phyloP scores from a whole-genome alignment of 2,888 invertebrate species.

The Entomobrya proxima region DNA sequence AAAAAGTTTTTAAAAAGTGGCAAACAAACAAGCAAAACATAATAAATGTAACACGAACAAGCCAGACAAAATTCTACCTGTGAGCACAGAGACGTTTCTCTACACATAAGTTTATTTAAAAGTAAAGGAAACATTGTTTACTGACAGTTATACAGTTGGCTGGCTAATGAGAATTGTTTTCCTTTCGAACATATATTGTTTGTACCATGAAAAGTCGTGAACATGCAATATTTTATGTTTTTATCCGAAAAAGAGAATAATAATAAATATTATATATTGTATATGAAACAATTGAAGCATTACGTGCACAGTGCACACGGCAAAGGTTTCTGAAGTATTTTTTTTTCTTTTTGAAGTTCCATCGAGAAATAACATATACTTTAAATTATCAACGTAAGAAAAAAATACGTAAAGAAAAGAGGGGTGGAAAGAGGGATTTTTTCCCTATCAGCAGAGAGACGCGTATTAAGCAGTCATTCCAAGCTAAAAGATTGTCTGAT shows the following conservation, averaged over 20 bases:
- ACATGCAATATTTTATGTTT: constrained; percentile 49
- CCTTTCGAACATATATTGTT: constrained; percentile 34
- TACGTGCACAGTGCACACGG: neutral
- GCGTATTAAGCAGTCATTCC: constrained; percentile 34
- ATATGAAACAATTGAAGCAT: too few species aligned
- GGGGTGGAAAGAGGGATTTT: constrained; percentile 38
- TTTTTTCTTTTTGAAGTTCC: neutral
- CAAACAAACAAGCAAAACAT: constrained; percentile 44
- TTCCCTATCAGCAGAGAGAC: constrained; percentile 3
- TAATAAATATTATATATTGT: constrained; percentile 31
- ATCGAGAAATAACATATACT: neutral
- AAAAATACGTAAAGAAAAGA: constrained; percentile 6
- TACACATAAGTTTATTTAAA: neutral
- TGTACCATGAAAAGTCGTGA: constrained; percentile 28
- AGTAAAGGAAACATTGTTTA: constrained; percentile 37
- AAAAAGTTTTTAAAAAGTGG: constrained; percentile 38
- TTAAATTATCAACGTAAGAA: neutral
- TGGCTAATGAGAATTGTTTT: constrained; percentile 47
- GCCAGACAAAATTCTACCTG: constrained; percentile 22
- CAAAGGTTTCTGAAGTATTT: too few species aligned
- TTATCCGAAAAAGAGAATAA: constrained; percentile 41
- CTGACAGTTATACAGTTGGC: constrained; percentile 45
- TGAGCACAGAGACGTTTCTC: neutral
- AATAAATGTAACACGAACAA: constrained; percentile 28
- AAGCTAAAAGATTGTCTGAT: constrained; percentile 50